These are phyloP conservation scores for Embiotoca jacksoni DNA, from an alignment of 2,113 vertebrate genomes.

Conservation along the genomic window DNA sequence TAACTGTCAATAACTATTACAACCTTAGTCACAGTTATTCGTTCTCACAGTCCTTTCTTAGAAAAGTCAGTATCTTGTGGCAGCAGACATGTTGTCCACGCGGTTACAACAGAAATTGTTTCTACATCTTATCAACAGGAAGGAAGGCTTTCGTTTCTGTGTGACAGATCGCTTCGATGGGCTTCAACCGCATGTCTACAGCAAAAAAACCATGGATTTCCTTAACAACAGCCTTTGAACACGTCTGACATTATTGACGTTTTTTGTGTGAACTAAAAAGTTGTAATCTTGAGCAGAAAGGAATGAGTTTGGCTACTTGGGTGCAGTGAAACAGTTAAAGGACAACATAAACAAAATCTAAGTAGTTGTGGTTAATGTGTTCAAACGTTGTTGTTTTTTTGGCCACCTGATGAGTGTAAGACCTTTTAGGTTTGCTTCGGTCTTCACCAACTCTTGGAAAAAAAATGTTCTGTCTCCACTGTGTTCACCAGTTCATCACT, in stretches of 20 bases:
- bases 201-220: neutral
- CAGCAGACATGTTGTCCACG: constrained; percentile 9
- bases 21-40: neutral
- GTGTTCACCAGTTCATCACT: too few relatives aligned
- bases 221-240: neutral
- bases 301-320: too few relatives aligned
- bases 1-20: too few relatives aligned
- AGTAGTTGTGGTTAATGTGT: too few relatives aligned
- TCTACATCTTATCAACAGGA: constrained; percentile 69
- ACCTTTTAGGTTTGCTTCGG: too few relatives aligned
- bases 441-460: too few relatives aligned
- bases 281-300: too few relatives aligned
- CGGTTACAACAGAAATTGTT: neutral
- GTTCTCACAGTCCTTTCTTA: constrained; percentile 2
- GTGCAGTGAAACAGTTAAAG: too few relatives aligned
- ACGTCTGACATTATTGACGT: neutral
- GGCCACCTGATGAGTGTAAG: too few relatives aligned
- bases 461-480: too few relatives aligned
- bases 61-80: constrained; percentile 19
- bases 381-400: too few relatives aligned
- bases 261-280: neutral
- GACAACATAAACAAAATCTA: too few relatives aligned
- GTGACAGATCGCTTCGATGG: neutral
- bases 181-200: constrained; percentile 21
- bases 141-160: constrained; percentile 62